A percentile compares a stretch with the other conserved stretches of the same genome.
These are phyloP conservation scores for Bombus balteatus DNA, from an alignment of 1,140 invertebrate genomes.

Conservation along the genomic window DNA sequence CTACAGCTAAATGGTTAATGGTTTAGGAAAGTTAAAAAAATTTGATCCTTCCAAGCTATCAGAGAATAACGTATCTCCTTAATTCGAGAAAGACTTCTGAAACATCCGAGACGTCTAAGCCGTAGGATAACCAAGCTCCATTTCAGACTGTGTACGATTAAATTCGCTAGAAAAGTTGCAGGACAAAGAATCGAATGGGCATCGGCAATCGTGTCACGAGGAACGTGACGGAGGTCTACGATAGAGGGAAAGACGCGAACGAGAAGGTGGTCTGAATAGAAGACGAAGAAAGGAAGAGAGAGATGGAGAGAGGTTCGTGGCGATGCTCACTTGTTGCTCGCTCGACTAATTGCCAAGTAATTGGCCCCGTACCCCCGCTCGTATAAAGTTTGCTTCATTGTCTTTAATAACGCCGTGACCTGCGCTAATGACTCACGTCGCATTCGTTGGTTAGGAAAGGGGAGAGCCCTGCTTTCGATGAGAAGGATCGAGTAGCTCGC, in stretches of 20 bases:
- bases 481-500: conserved; percentile 53
- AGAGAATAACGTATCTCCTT: too few relatives aligned
- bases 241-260: conserved; percentile 47
- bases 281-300: conserved; percentile 38
- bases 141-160: background rate
- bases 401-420: conserved; percentile 82
- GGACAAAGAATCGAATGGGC: background rate
- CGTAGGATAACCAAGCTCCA: background rate
- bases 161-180: conserved; percentile 6
- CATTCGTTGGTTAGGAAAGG: conserved; percentile 61
- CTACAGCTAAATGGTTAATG: too few relatives aligned
- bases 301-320: conserved; percentile 68
- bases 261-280: conserved; percentile 39
- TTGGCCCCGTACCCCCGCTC: conserved; percentile 76
- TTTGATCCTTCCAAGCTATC: too few relatives aligned
- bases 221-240: conserved; percentile 53
- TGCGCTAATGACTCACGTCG: conserved; percentile 79
- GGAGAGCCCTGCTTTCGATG: conserved; percentile 45
- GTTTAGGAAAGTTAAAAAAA: too few relatives aligned
- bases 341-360: conserved; percentile 83
- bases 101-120: background rate
- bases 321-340: conserved; percentile 82
- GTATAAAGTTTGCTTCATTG: conserved; percentile 83
- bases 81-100: background rate
- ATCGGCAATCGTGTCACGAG: conserved; percentile 53